Percentiles rank a stretch among this genome's conserved stretches.
These are phyloP conservation scores for Chymomyza costata DNA, from an alignment of 1,140 invertebrate species.

Conservation along the genomic window DNA sequence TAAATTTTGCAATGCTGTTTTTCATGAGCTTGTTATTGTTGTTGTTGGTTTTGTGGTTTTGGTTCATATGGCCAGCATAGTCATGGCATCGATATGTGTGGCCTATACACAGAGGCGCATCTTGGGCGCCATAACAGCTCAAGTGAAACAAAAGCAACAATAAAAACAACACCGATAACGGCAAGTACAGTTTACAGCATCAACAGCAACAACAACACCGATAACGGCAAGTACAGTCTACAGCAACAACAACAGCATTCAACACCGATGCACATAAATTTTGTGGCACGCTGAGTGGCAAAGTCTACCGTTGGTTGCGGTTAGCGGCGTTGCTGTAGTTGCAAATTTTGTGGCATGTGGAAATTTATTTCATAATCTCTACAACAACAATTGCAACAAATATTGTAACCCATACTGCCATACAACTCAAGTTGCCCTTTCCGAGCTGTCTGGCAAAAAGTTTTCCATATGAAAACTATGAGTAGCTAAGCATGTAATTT, in stretches of 20 bases:
- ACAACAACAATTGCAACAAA: slow-evolving; percentile 17
- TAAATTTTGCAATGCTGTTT: slow-evolving; percentile 31
- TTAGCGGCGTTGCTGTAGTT: slow-evolving; percentile 31
- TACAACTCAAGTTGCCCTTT: slow-evolving; percentile 29
- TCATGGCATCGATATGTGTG: slow-evolving; percentile 37
- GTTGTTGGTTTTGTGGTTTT: slow-evolving; percentile 36
- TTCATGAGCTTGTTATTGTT: slow-evolving; percentile 4
- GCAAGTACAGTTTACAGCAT: too few relatives aligned
- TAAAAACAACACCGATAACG: too few relatives aligned
- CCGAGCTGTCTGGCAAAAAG: slow-evolving; percentile 19
- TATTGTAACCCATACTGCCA: slow-evolving; percentile 8
- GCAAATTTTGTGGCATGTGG: slow-evolving; percentile 65
- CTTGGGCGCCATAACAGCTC: slow-evolving; percentile 38
- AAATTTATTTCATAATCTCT: slow-evolving; percentile 68
- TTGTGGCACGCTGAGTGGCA: slow-evolving; percentile 24
- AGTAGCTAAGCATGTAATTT: slow-evolving; percentile 51
- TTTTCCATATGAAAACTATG: slow-evolving; percentile 46
- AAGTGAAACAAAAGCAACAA: slow-evolving; percentile 47
- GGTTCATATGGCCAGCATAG: slow-evolving; percentile 1
- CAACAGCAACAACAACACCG: too few relatives aligned
- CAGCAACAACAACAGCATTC: too few relatives aligned
- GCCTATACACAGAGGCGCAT: slow-evolving; percentile 39
- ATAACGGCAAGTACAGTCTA: too few relatives aligned
- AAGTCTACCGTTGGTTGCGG: slow-evolving; percentile 33
- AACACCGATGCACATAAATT: slow-evolving; percentile 22